A percentile compares a stretch with the other conserved stretches of the same genome.
phyloP scores from a whole-genome alignment of 2,113 vertebrate genomes.

The Pavo muticus region DNA sequence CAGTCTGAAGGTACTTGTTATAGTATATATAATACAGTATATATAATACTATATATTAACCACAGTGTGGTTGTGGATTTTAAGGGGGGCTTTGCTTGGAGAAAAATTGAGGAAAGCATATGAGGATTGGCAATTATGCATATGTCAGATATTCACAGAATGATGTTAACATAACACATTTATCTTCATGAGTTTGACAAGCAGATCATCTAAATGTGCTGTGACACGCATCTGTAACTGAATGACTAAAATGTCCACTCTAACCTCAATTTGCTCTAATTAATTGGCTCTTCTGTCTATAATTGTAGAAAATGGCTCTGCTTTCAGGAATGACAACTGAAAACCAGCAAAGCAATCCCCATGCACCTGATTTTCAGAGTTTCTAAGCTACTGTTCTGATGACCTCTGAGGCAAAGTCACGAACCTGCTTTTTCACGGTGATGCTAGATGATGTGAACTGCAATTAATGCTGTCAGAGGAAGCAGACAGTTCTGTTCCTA shows the following conservation, averaged over 20 bases:
- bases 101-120: neutral
- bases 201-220: neutral
- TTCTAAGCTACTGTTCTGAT: neutral
- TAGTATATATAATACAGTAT: too few species aligned
- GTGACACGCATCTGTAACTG: neutral
- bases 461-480: neutral
- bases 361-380: neutral
- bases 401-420: neutral
- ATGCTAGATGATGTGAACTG: neutral
- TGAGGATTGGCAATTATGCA: neutral
- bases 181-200: neutral
- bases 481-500: neutral
- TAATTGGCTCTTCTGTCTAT: neutral
- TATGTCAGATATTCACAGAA: neutral
- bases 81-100: neutral
- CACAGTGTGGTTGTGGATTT: neutral
- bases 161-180: neutral
- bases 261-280: conserved; percentile 35
- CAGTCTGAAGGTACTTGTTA: neutral
- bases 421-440: neutral
- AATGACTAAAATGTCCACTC: conserved; percentile 16
- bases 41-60: too few species aligned
- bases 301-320: conserved; percentile 2
- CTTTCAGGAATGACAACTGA: neutral
- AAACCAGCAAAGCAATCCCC: neutral